A percentile compares a stretch with the other conserved stretches of the same genome.
Evolutionary conservation across 2,888 invertebrate genomes (phyloP).

Genomic region (Drosophila hamatofila): DNA sequence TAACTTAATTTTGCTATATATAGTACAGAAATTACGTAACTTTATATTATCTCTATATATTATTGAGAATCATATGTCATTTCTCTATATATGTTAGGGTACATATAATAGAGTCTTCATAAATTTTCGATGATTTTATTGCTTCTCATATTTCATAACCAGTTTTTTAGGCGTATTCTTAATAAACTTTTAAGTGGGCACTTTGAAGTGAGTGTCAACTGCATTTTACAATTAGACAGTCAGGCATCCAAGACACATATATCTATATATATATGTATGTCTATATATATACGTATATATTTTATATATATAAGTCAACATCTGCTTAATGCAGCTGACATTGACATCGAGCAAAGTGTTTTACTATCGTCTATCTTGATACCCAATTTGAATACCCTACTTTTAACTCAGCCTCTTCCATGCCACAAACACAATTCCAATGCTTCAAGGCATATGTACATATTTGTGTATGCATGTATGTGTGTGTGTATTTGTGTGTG

Average conservation of each 20-base stretch:
- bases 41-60: no score
- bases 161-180: constrained; percentile 25
- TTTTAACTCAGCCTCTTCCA: background rate
- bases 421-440: background rate
- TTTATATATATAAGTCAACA: background rate
- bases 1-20: no score
- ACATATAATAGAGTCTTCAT: background rate
- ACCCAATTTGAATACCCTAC: constrained; percentile 3
- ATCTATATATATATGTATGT: background rate
- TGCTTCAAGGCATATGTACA: background rate
- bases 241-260: background rate
- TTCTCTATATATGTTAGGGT: background rate
- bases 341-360: constrained; percentile 45
- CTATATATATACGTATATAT: background rate
- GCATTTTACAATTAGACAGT: constrained; percentile 34
- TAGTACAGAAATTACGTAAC: no score
- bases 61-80: no score
- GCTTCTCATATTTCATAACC: constrained; percentile 27
- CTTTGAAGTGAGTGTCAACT: constrained; percentile 45
- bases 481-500: background rate
- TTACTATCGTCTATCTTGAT: background rate
- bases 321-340: constrained; percentile 27
- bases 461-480: background rate
- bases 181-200: constrained; percentile 49
- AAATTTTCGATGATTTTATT: background rate